A percentile compares a stretch with the other conserved stretches of the same genome.
Conservation (phyloP, 2,797 vertebrate genomes). For the Sebastolobus altivelis region DNA sequence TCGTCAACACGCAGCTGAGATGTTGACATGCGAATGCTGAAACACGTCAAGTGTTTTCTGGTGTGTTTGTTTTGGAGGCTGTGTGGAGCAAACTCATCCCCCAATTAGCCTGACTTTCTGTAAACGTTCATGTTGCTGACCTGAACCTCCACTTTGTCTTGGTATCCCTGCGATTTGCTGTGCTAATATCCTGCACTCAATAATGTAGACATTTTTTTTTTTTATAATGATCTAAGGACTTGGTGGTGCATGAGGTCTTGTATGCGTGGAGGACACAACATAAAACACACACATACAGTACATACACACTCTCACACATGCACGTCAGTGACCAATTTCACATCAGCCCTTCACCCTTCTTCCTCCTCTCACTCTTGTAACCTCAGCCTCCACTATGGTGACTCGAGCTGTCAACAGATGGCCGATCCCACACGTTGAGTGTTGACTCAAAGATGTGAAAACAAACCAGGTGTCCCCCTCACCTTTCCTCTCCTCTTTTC, state of each 20-base stretch:
- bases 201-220: neutral
- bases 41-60: constrained; percentile 56
- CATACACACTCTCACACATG: constrained; percentile 3
- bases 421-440: constrained; percentile 60
- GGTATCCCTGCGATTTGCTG: neutral
- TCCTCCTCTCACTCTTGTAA: constrained; percentile 41
- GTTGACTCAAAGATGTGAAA: constrained; percentile 70
- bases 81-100: constrained; percentile 28
- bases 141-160: constrained; percentile 26
- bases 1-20: constrained; percentile 11
- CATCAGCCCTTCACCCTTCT: constrained; percentile 27
- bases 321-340: neutral
- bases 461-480: constrained; percentile 66
- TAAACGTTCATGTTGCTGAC: constrained; percentile 8
- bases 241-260: neutral
- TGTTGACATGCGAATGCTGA: constrained; percentile 57
- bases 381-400: constrained; percentile 56
- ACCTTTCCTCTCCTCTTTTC: constrained; percentile 3
- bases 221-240: neutral
- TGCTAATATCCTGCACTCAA: neutral
- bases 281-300: neutral
- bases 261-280: neutral
- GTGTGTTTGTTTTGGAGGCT: constrained; percentile 60
- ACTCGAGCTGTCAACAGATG: constrained; percentile 75
- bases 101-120: neutral